A percentile compares a stretch with the other conserved stretches of the same genome.
phyloP scores from a whole-genome alignment of 2,113 vertebrate species.

The Spizaetus ornatus region DNA sequence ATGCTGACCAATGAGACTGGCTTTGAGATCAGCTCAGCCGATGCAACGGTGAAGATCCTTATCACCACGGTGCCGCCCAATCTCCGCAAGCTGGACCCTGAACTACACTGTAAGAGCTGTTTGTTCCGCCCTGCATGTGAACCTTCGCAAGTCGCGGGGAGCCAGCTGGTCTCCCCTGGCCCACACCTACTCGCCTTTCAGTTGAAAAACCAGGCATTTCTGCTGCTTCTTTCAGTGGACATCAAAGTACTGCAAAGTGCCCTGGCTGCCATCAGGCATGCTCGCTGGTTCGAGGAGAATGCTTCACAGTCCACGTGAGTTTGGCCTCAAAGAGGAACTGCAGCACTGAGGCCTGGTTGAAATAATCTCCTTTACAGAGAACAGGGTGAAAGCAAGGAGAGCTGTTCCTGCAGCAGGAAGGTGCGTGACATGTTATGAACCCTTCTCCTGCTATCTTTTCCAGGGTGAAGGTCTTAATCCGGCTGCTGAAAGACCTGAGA shows the following conservation, averaged over 20 bases:
- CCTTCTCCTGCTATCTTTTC: neutral
- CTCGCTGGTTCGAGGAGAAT: slow-evolving; percentile 98
- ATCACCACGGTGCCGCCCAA: slow-evolving; percentile 97
- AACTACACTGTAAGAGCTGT: slow-evolving; percentile 85
- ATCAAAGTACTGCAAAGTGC: slow-evolving; percentile 98
- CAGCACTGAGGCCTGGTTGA: accelerated
- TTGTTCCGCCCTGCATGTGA: accelerated
- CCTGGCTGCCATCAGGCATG: slow-evolving; percentile 92
- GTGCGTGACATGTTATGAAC: accelerated
- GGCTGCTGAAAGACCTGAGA: slow-evolving; percentile 90
- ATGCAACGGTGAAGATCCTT: slow-evolving; percentile 94
- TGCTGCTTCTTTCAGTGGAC: slow-evolving; percentile 81
- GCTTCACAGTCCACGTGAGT: slow-evolving; percentile 97
- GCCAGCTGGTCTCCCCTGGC: neutral
- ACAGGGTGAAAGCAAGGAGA: accelerated
- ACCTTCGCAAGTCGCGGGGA: neutral
- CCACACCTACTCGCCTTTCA: neutral
- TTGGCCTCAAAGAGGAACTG: accelerated
- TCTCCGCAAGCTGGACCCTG: slow-evolving; percentile 92
- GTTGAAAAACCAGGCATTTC: neutral
- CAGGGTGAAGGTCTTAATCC: slow-evolving; percentile 95
- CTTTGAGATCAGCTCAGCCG: slow-evolving; percentile 94
- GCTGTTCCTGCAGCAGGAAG: accelerated
- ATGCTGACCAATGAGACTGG: slow-evolving; percentile 97
- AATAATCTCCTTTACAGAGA: accelerated